Conservation (phyloP, 2,888 invertebrate species). For the Caradrina clavipalpis region DNA sequence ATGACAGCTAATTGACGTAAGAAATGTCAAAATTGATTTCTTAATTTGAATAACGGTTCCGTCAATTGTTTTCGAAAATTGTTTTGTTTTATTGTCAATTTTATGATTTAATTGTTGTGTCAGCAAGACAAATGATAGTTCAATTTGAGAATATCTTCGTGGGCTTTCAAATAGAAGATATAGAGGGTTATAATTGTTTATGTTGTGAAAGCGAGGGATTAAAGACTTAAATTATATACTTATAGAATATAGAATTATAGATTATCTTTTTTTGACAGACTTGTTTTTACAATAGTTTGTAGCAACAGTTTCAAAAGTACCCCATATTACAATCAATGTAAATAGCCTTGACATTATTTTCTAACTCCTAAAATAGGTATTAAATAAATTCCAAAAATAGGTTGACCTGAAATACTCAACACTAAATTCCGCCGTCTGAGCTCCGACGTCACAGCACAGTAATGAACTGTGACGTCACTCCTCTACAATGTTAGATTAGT, state of each 20-base stretch:
- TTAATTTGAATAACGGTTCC: conserved; percentile 39
- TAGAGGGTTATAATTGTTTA: conserved; percentile 38
- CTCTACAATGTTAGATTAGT: conserved; percentile 41
- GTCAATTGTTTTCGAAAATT: conserved; percentile 7
- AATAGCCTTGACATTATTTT: background rate
- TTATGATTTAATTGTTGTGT: conserved; percentile 50
- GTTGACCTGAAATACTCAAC: background rate
- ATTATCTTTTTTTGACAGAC: conserved; percentile 1
- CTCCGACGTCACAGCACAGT: conserved; percentile 11
- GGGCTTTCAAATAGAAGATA: conserved; percentile 15
- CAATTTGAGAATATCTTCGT: conserved; percentile 41
- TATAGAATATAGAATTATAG: background rate
- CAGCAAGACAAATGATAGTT: conserved; percentile 47
- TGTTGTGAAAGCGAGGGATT: conserved; percentile 22
- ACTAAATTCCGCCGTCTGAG: background rate
- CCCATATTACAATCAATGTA: background rate
- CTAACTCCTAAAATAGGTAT: conserved; percentile 1
- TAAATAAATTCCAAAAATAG: conserved; percentile 1
- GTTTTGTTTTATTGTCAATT: conserved; percentile 28
- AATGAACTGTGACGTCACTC: conserved; percentile 11
- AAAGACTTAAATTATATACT: background rate
- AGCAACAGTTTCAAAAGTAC: background rate
- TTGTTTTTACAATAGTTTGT: conserved; percentile 10
- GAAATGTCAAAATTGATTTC: conserved; percentile 35
- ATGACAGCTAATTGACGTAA: conserved; percentile 31